A percentile compares a stretch with the other conserved stretches of the same genome.
phyloP scores from a whole-genome alignment of 2,888 invertebrate genomes.

The Hydrotaea cyrtoneurina region DNA sequence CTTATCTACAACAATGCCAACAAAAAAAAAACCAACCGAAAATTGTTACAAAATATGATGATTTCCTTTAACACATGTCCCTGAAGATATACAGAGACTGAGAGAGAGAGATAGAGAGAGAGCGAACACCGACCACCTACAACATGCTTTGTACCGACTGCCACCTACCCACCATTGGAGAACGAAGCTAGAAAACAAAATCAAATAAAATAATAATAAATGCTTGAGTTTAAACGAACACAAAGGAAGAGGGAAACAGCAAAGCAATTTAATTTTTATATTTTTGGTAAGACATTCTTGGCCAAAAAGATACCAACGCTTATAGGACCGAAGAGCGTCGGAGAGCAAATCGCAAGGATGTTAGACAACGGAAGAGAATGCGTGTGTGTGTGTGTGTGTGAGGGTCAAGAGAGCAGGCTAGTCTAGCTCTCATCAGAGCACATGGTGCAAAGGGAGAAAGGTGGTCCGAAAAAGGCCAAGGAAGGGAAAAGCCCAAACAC shows the following conservation, averaged over 20 bases:
- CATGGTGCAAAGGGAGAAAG: too few species aligned
- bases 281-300: background rate
- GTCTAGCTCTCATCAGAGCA: too few species aligned
- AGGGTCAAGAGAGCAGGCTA: background rate
- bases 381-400: background rate
- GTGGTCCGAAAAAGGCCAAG: background rate
- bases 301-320: background rate
- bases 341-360: background rate
- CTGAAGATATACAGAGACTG: too few species aligned
- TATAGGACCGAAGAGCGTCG: background rate
- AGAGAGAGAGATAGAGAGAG: background rate
- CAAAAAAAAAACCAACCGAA: background rate
- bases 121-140: background rate
- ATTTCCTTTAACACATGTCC: slow-evolving; percentile 6
- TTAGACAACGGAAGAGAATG: background rate
- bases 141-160: background rate
- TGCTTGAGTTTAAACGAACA: background rate
- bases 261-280: background rate
- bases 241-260: background rate
- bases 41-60: slow-evolving; percentile 23
- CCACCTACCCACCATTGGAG: background rate
- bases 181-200: background rate
- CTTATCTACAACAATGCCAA: background rate
- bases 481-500: background rate
- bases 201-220: background rate